Percentiles rank a stretch among this genome's conserved stretches.
These are phyloP conservation scores for Drosophila koepferae DNA, from an alignment of 2,888 invertebrate genomes.

Conservation along the genomic window DNA sequence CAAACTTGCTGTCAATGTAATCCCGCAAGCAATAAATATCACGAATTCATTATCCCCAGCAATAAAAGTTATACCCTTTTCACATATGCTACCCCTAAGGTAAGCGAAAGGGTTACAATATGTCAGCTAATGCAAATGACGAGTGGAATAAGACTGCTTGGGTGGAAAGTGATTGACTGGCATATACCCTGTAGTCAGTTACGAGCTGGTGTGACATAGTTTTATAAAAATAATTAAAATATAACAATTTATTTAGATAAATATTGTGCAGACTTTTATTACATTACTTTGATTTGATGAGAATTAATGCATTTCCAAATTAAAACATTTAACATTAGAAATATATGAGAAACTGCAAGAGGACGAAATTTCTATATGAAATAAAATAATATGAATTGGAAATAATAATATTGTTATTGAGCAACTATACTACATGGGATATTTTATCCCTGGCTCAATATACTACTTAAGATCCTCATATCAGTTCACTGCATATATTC, in stretches of 20 bases:
- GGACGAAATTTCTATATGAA: too few species aligned
- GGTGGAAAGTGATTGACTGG: neutral
- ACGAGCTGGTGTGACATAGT: neutral
- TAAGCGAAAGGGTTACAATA: slow-evolving; percentile 29
- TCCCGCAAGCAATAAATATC: slow-evolving; percentile 44
- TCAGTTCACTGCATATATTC: too few species aligned
- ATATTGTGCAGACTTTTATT: neutral
- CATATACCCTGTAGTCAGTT: neutral
- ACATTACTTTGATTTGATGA: neutral
- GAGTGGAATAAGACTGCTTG: neutral
- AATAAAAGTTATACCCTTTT: slow-evolving; percentile 4
- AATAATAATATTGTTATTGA: too few species aligned
- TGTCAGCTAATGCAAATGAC: slow-evolving; percentile 49
- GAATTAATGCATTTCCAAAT: too few species aligned
- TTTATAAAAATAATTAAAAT: neutral
- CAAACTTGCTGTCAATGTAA: neutral
- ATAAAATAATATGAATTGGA: too few species aligned
- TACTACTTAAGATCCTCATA: too few species aligned
- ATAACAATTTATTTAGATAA: neutral
- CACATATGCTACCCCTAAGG: slow-evolving; percentile 5
- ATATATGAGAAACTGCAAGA: too few species aligned
- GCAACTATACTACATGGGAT: too few species aligned
- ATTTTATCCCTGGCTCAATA: too few species aligned
- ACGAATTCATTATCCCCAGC: slow-evolving; percentile 19
- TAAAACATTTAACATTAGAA: too few species aligned